Base-by-base conservation (phyloP, 2,888 invertebrate species). In the Lasius platythorax region DNA sequence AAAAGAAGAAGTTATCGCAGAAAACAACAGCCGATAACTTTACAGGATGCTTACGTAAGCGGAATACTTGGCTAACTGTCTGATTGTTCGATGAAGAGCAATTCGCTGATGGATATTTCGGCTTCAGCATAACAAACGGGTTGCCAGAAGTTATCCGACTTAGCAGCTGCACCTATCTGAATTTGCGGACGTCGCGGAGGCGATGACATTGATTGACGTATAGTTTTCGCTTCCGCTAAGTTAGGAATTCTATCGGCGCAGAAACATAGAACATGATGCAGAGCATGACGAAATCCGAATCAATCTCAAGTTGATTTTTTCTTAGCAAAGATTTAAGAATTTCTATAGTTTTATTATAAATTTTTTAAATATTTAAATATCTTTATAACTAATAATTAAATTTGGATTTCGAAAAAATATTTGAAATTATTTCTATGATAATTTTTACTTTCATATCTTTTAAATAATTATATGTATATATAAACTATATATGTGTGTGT, bases 161-260 rank as follows among this genome's bases (percentile, higher is more conserved):
- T 74, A 81, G 74, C 70, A 83, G 83, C 56, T 72, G 79, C 46
- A 81, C 33, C 72, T 61, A 79, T 70, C 79, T 61, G 73, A 85
- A 82, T 85, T 84, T 84, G 73, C 73, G 86, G 85, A 63, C 75
- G 83, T 83, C 84, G 90, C 74, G 88, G 63, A 82, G 82, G 81
- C 75, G 64, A 79, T 28, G 76, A 85, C 86, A 75, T 74, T 87
- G 87, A 90, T 90, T 90, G 89, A 89, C 87, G 82, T 88, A 89
- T 75, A 82, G 86, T 89, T 89, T 86, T 89, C 84, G 76, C 78
- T 86, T 89, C 66, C 50, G 61, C 40, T 81, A 85, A 88, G 90
- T 86, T 89, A 28, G 86, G 58, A 74, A 85, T 82, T 76, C 61
- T 84, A 66, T 81, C 3, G 12, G 37, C 33, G 61, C 28, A 46